Conservation (phyloP, 2,888 invertebrate genomes). For the Cephalotes varians region DNA sequence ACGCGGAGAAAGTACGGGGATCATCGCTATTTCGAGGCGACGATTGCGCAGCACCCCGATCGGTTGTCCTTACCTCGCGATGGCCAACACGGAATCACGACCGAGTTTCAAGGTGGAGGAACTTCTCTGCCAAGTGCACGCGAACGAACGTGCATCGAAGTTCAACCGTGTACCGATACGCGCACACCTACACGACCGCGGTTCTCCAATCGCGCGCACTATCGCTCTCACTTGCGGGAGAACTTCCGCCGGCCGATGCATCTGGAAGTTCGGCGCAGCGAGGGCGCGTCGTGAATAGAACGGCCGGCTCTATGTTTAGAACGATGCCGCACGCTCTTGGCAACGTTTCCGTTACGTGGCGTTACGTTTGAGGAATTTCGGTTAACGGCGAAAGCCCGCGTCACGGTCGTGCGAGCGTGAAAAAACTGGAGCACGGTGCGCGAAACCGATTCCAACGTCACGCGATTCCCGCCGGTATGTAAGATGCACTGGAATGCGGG, state of each 20-base stretch:
- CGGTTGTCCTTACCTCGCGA: neutral
- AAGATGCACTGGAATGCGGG: neutral
- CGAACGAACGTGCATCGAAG: conserved; percentile 22
- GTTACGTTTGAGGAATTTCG: conserved; percentile 58
- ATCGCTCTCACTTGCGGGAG: neutral
- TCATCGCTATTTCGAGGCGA: neutral
- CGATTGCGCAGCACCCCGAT: neutral
- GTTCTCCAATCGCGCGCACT: conserved; percentile 41
- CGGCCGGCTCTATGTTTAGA: conserved; percentile 52
- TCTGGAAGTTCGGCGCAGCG: neutral
- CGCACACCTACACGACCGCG: neutral
- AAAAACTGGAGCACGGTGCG: conserved; percentile 26
- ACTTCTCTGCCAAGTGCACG: conserved; percentile 67
- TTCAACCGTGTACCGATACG: conserved; percentile 11
- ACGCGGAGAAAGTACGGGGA: neutral
- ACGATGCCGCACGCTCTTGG: conserved; percentile 40
- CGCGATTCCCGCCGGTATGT: neutral
- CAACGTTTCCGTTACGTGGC: conserved; percentile 56
- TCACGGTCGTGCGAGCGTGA: conserved; percentile 4
- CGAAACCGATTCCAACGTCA: conserved; percentile 14
- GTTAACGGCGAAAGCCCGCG: conserved; percentile 35
- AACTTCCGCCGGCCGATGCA: conserved; percentile 7
- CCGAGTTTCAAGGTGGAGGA: conserved; percentile 51
- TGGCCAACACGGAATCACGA: neutral
- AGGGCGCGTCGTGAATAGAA: neutral